A percentile compares a stretch with the other conserved stretches of the same genome.
Conservation (phyloP, 1,140 invertebrate genomes). For the Papilio xuthus region DNA sequence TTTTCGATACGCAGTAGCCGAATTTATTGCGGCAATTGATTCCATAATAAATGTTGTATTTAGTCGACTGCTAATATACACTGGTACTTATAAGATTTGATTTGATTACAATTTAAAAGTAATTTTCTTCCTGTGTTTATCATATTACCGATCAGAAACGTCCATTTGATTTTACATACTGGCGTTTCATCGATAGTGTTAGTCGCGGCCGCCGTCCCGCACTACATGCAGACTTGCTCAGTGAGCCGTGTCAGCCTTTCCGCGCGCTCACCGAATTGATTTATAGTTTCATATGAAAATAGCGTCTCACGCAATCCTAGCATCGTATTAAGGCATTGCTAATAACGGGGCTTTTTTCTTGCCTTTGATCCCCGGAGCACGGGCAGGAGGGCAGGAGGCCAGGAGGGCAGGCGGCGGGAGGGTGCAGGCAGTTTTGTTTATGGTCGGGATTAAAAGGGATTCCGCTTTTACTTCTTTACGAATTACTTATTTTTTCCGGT, state of each 20-base stretch:
- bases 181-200: not conserved
- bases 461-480: constrained; percentile 32
- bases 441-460: constrained; percentile 57
- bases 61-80: too few species aligned
- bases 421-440: constrained; percentile 53
- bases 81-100: too few species aligned
- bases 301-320: constrained; percentile 47
- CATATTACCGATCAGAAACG: not conserved
- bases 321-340: constrained; percentile 49
- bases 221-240: constrained; percentile 24
- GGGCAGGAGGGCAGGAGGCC: not conserved
- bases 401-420: not conserved
- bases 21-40: too few species aligned
- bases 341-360: constrained; percentile 7
- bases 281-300: constrained; percentile 61
- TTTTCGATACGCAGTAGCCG: too few species aligned
- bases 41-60: too few species aligned
- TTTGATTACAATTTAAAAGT: too few species aligned
- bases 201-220: not conserved
- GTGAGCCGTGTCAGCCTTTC: constrained; percentile 45
- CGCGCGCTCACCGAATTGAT: constrained; percentile 55
- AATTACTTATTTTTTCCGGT: constrained; percentile 41
- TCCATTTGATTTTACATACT: not conserved
- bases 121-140: too few species aligned
- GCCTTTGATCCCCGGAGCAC: constrained; percentile 53